A percentile compares a stretch with the other conserved stretches of the same genome.
Conservation (phyloP, 2,888 invertebrate genomes). For the Caenorhabditis afra region DNA sequence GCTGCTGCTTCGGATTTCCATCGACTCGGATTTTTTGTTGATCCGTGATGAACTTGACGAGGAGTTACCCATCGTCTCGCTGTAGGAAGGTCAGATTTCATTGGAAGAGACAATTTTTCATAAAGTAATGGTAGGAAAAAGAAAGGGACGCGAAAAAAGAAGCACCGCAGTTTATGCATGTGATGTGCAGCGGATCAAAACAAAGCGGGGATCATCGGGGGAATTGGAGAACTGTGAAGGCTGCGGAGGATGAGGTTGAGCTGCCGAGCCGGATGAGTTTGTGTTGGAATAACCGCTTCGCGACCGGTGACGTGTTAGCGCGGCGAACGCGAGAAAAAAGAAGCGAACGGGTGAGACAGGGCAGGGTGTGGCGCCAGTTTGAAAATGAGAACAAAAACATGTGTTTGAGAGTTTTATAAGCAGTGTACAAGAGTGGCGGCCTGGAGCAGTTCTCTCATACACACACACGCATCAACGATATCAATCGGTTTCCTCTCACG, state of each 20-base stretch:
- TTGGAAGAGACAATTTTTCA: not conserved
- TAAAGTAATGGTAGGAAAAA: not conserved
- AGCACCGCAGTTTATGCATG: slow-evolving; percentile 29
- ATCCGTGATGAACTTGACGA: slow-evolving; percentile 58
- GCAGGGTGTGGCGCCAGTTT: too few relatives aligned
- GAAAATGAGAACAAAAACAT: slow-evolving; percentile 30
- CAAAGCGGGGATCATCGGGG: slow-evolving; percentile 4
- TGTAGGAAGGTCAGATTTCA: not conserved
- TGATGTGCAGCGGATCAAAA: slow-evolving; percentile 15
- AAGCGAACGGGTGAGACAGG: not conserved
- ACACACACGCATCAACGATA: slow-evolving; percentile 43
- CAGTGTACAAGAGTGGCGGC: slow-evolving; percentile 42
- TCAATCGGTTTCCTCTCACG: slow-evolving; percentile 10
- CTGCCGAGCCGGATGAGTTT: not conserved
- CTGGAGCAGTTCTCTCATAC: slow-evolving; percentile 28
- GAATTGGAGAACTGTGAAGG: not conserved
- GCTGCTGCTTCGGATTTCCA: slow-evolving; percentile 44
- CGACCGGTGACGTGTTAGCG: not conserved
- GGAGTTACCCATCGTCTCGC: slow-evolving; percentile 56
- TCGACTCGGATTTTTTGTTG: slow-evolving; percentile 58
- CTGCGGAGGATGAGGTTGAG: not conserved
- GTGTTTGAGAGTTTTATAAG: slow-evolving; percentile 60
- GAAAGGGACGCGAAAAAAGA: slow-evolving; percentile 5
- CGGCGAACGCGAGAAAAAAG: not conserved
- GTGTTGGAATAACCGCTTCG: too few relatives aligned